Base-by-base conservation (phyloP, 2,113 vertebrate genomes). In the Grantiella picta region DNA sequence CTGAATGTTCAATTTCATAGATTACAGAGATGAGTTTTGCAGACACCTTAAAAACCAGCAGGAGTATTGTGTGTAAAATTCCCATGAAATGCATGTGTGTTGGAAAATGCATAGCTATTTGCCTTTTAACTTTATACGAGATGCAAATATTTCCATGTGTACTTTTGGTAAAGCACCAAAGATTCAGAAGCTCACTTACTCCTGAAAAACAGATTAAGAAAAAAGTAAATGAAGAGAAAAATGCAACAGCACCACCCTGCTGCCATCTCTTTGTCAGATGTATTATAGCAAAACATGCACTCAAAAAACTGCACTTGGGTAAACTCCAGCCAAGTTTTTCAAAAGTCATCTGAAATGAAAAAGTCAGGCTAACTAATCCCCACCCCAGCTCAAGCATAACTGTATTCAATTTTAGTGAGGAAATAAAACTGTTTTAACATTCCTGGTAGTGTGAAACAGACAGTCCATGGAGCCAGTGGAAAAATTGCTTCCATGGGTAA, bases 161-260 rank as follows among this genome's bases (percentile, higher is more conserved):
- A 49, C 28, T 70, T 75, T 63, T 79, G 42, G 50, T 57, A 85
- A 92, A 80, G 47, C 36, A 50, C 5, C 65, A 89, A 80, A 78
- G 38, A 78, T 76, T 72, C 44, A 59, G 63, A 59, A 81, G 33
- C 42, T 86, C 0, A 0, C 23, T 64, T 64, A 64, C 17, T 71
- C 20, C 59, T 56, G 78, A 87, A 91, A 72, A 79, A 23, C 1
- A 79, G 29, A 84, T 45, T 31, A 50, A 72, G 60, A 52, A 47
- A 71, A 59, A 60, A 80, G 25, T 4, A 61, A 81, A 86, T 7
- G 3, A 72, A 68, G 76, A 94, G n/a, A 44, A 89, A 95, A 96
- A 94, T 49, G 40, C 94, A 97, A 95, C 86, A 96, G 89, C 93
- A 94, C 93, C 92, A 92, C 95, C 94, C 92, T 93, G 86, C 94